phyloP scores from a whole-genome alignment of 2,888 invertebrate species.

The Ornithoptera alexandrae region DNA sequence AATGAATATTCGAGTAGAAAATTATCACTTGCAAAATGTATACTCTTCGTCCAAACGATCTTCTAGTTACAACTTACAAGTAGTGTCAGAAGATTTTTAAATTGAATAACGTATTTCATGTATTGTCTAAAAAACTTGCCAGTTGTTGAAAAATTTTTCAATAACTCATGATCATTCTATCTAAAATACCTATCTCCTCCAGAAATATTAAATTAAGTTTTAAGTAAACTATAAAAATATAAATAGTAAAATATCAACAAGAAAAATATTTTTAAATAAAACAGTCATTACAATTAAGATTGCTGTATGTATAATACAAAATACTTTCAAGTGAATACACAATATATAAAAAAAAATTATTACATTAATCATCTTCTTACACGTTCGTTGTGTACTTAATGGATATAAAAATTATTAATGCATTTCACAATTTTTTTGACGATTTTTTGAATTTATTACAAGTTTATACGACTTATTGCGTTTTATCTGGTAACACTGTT shows the following conservation, averaged over 20 bases:
- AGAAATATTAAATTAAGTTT: too few relatives aligned
- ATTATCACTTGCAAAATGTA: neutral
- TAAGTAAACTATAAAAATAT: too few relatives aligned
- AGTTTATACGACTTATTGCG: neutral
- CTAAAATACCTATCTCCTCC: neutral
- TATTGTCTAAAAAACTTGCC: conserved; percentile 25
- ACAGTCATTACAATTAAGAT: too few relatives aligned
- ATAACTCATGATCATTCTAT: neutral
- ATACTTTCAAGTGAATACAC: too few relatives aligned
- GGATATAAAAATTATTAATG: too few relatives aligned
- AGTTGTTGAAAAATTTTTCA: neutral
- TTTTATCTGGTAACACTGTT: neutral
- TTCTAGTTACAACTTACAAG: neutral
- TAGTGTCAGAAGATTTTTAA: neutral
- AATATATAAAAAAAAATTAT: too few relatives aligned
- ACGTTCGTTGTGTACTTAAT: too few relatives aligned
- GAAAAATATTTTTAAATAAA: too few relatives aligned
- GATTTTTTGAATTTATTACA: neutral
- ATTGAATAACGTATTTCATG: conserved; percentile 41
- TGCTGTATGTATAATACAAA: too few relatives aligned
- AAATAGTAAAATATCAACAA: too few relatives aligned
- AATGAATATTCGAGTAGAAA: neutral
- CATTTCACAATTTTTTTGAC: too few relatives aligned
- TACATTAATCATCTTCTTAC: too few relatives aligned
- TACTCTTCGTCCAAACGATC: neutral